These are phyloP conservation scores for Chaenocephalus aceratus DNA, from an alignment of 2,113 vertebrate species.

Conservation along the genomic window DNA sequence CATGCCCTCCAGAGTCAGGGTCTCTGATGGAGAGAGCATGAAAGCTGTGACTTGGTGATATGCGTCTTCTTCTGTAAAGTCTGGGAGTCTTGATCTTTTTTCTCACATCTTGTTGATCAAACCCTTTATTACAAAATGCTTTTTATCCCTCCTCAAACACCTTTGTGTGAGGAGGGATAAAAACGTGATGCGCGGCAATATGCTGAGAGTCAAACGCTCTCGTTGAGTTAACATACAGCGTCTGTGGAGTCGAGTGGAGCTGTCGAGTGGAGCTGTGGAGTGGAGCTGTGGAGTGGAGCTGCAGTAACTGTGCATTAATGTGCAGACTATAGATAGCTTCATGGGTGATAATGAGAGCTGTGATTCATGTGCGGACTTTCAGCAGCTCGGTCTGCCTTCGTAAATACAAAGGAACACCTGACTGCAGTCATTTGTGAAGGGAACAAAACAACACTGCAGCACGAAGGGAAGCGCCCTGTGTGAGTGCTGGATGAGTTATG, in stretches of 20 bases:
- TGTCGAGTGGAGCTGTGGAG: slow-evolving; percentile 21
- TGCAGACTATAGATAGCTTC: slow-evolving; percentile 45
- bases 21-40: slow-evolving; percentile 19
- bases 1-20: slow-evolving; percentile 11
- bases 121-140: slow-evolving; percentile 19
- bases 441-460: background rate
- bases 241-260: slow-evolving; percentile 16
- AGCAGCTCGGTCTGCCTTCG: slow-evolving; percentile 26
- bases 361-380: slow-evolving; percentile 33
- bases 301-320: slow-evolving; percentile 53
- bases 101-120: slow-evolving; percentile 32
- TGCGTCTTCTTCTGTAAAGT: slow-evolving; percentile 16
- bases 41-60: slow-evolving; percentile 40
- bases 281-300: slow-evolving; percentile 19
- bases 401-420: slow-evolving; percentile 16
- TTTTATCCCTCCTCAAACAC: slow-evolving; percentile 31
- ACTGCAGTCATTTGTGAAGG: slow-evolving; percentile 7
- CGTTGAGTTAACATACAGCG: slow-evolving; percentile 41
- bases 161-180: slow-evolving; percentile 38
- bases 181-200: slow-evolving; percentile 26
- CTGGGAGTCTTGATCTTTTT: background rate
- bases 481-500: background rate
- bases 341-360: slow-evolving; percentile 52
- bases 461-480: background rate
- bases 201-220: slow-evolving; percentile 52